These are phyloP conservation scores for Spilogale gracilis DNA, from an alignment of 2,113 vertebrate genomes.

Conservation along the genomic window DNA sequence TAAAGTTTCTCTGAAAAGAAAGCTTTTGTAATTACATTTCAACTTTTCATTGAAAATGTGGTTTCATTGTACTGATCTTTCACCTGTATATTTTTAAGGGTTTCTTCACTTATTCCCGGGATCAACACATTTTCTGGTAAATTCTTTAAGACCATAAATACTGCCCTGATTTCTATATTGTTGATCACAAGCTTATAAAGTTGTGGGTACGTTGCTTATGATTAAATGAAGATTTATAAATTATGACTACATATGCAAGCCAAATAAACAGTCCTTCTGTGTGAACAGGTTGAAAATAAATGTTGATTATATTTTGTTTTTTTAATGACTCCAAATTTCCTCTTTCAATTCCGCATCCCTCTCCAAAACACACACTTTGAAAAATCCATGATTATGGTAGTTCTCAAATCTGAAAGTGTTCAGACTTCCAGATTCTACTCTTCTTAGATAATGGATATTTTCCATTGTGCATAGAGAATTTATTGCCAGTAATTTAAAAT, in stretches of 20 bases:
- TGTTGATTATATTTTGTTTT: not conserved
- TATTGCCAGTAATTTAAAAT: constrained; percentile 3
- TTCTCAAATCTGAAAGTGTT: constrained; percentile 19
- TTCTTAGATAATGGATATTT: not conserved
- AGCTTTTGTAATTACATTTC: constrained; percentile 29
- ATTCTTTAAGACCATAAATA: not conserved
- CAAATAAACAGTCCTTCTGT: not conserved
- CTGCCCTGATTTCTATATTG: constrained; percentile 1
- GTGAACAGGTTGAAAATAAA: not conserved
- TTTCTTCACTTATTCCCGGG: not conserved
- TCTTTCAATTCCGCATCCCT: not conserved
- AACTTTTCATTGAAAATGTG: not conserved
- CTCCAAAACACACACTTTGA: not conserved
- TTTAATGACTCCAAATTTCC: not conserved
- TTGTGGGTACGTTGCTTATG: constrained; percentile 24
- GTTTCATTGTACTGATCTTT: constrained; percentile 23
- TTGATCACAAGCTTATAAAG: not conserved
- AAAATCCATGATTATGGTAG: not conserved
- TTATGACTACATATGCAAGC: not conserved
- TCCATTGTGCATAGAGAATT: constrained; percentile 29
- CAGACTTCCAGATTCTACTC: not conserved
- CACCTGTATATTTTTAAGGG: not conserved
- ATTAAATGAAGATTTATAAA: constrained; percentile 2
- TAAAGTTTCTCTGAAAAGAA: constrained; percentile 31
- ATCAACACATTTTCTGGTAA: constrained; percentile 37